Percentiles rank a stretch among this genome's conserved stretches.
Conservation (phyloP, 53 echinoderm and acorn worm species). For the Crossaster papposus region DNA sequence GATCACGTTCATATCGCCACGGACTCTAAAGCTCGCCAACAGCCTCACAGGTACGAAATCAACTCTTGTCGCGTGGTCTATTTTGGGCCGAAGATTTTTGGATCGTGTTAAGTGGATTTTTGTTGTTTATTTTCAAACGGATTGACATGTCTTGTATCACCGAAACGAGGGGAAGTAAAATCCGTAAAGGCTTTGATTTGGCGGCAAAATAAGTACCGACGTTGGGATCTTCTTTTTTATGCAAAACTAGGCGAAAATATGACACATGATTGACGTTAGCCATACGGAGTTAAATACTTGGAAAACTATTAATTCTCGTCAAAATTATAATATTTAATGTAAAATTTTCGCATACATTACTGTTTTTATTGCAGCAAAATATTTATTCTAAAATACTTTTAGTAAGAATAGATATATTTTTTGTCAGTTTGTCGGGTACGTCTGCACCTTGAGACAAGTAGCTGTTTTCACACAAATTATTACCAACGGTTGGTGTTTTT, state of each 20-base stretch:
- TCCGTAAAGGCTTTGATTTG: neutral
- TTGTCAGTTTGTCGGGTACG: too few species aligned
- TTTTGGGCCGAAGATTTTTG: constrained; percentile 14
- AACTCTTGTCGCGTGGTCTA: neutral
- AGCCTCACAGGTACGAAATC: constrained; percentile 7
- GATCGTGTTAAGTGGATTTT: constrained; percentile 24
- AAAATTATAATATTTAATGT: too few species aligned
- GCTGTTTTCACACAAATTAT: too few species aligned
- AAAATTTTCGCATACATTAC: too few species aligned
- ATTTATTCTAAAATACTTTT: too few species aligned
- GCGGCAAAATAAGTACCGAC: neutral
- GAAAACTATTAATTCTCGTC: too few species aligned
- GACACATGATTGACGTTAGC: neutral
- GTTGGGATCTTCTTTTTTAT: neutral
- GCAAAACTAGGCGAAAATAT: neutral
- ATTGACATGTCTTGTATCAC: neutral
- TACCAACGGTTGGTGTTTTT: too few species aligned
- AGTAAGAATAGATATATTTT: too few species aligned
- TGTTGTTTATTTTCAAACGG: neutral
- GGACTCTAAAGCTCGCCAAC: neutral
- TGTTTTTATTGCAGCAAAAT: too few species aligned
- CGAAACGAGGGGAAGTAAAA: neutral
- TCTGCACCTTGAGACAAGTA: too few species aligned
- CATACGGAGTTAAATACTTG: neutral
- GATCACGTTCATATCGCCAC: constrained; percentile 17